These are phyloP conservation scores for Drosophila ezoana DNA, from an alignment of 2,888 invertebrate genomes.

Conservation along the genomic window DNA sequence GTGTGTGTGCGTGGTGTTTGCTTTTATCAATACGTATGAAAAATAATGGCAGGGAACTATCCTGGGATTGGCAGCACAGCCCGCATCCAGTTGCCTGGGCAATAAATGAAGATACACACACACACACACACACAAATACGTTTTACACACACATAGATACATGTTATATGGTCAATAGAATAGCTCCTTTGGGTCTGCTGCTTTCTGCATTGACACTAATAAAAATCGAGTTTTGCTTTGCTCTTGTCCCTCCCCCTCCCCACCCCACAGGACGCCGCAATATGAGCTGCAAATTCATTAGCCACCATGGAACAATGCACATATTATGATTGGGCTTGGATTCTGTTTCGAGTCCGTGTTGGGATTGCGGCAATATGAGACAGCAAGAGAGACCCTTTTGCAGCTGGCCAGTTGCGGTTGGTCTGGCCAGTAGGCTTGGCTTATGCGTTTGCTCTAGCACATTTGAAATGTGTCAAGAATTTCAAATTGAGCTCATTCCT, in stretches of 20 bases:
- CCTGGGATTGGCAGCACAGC: slow-evolving; percentile 44
- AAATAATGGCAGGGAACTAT: slow-evolving; percentile 54
- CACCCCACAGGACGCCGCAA: slow-evolving; percentile 43
- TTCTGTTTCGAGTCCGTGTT: slow-evolving; percentile 8
- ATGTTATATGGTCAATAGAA: slow-evolving; percentile 42
- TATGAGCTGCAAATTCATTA: slow-evolving; percentile 56
- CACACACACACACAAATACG: not conserved
- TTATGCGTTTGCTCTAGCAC: slow-evolving; percentile 13
- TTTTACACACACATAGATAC: not conserved
- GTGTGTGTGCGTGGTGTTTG: slow-evolving; percentile 28
- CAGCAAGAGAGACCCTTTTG: slow-evolving; percentile 6
- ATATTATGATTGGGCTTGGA: slow-evolving; percentile 26
- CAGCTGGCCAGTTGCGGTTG: slow-evolving; percentile 37
- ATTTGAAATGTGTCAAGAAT: slow-evolving; percentile 33
- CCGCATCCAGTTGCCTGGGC: slow-evolving; percentile 23
- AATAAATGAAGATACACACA: slow-evolving; percentile 16
- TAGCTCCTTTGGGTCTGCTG: slow-evolving; percentile 46
- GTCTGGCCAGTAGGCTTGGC: not conserved
- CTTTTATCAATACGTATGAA: slow-evolving; percentile 52
- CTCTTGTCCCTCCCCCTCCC: slow-evolving; percentile 22
- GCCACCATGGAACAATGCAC: slow-evolving; percentile 39
- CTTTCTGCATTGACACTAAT: slow-evolving; percentile 57
- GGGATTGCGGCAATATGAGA: slow-evolving; percentile 24
- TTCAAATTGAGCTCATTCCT: slow-evolving; percentile 8
- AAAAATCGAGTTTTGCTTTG: slow-evolving; percentile 49